Percentiles rank a stretch among this genome's conserved stretches.
phyloP scores from a whole-genome alignment of 37 sponge, comb jelly and placozoan genomes.

The Trichoplax adhaerens region DNA sequence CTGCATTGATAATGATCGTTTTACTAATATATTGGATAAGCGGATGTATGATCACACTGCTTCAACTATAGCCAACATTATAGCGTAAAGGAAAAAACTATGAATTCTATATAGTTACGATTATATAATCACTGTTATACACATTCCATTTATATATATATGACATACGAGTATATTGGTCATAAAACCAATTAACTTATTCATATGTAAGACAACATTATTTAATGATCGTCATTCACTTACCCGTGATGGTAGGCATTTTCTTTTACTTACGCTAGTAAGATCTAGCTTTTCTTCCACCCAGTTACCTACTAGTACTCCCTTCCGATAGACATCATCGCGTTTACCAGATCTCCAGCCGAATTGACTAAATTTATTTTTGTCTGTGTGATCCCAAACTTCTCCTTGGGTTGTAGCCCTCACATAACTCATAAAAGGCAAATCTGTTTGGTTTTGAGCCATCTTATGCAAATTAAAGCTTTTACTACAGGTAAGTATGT shows the following conservation, averaged over 20 bases:
- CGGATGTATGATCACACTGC: no score
- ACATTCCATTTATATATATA: neutral
- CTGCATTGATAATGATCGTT: no score
- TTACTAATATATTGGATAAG: no score
- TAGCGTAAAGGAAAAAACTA: neutral
- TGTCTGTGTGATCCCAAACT: constrained; percentile 27
- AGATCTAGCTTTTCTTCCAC: constrained; percentile 72
- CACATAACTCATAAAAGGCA: neutral
- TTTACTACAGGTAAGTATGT: no score
- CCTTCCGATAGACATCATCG: constrained; percentile 27
- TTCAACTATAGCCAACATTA: no score
- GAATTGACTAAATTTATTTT: constrained; percentile 34
- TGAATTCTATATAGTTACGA: neutral
- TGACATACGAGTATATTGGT: no score
- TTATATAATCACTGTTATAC: neutral
- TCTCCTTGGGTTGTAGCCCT: constrained; percentile 38
- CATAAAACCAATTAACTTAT: neutral
- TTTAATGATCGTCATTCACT: neutral
- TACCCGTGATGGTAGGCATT: constrained; percentile 61
- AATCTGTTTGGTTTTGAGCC: no score
- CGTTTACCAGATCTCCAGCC: constrained; percentile 41
- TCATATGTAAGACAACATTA: neutral
- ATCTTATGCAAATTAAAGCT: no score
- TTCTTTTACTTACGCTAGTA: constrained; percentile 14
- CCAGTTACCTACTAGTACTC: constrained; percentile 83